Conservation (phyloP, 2,113 vertebrate genomes). For the Semnopithecus entellus region DNA sequence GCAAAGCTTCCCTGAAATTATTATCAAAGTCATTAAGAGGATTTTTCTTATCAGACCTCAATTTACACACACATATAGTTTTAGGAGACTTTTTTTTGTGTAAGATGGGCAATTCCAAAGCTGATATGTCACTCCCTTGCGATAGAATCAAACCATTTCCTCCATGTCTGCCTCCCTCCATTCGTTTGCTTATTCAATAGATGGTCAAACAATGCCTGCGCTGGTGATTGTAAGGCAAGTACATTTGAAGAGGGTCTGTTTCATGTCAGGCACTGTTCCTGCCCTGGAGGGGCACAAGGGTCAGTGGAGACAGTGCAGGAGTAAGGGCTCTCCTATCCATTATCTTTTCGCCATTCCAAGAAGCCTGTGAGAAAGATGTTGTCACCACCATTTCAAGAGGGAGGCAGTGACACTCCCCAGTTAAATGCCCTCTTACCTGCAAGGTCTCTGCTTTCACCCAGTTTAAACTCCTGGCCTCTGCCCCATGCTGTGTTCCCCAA, state of each 20-base stretch:
- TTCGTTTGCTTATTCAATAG: neutral
- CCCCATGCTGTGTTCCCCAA: neutral
- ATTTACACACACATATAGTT: neutral
- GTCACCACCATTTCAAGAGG: neutral
- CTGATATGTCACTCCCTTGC: neutral
- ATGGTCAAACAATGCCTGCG: neutral
- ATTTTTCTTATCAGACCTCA: conserved; percentile 52
- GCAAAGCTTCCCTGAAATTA: conserved; percentile 31
- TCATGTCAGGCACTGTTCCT: neutral
- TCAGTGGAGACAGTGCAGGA: neutral
- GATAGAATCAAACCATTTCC: neutral
- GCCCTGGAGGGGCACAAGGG: neutral
- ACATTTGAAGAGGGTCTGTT: neutral
- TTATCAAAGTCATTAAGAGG: conserved; percentile 50
- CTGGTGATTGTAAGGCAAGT: neutral
- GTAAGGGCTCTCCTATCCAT: no score
- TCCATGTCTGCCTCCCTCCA: neutral
- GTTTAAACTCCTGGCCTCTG: neutral
- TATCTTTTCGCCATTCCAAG: neutral
- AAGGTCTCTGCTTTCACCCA: neutral
- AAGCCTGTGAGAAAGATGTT: neutral
- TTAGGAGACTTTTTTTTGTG: conserved; percentile 7
- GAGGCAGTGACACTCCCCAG: neutral
- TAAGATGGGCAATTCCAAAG: neutral
- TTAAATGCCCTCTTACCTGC: neutral